These are phyloP conservation scores for Acanthosepion lycidas DNA, from an alignment of 2,888 invertebrate species.

Conservation along the genomic window DNA sequence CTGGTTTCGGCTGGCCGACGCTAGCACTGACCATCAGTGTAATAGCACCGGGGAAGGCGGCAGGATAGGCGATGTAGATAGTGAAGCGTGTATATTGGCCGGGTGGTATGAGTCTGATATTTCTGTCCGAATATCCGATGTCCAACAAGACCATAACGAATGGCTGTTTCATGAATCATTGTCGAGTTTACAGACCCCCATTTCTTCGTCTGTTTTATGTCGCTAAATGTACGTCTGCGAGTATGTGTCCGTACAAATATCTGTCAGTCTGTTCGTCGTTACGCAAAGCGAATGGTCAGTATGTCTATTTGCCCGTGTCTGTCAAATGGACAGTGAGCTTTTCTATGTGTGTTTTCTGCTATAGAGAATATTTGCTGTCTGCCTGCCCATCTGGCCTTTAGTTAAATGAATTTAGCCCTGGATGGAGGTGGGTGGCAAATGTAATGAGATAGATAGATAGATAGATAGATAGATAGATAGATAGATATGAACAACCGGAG, in stretches of 20 bases:
- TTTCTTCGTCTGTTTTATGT: not conserved
- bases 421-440: not conserved
- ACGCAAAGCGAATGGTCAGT: not conserved
- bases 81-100: not conserved
- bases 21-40: not conserved
- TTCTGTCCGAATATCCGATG: constrained; percentile 14
- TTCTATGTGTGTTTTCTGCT: not conserved
- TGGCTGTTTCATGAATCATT: not conserved
- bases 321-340: not conserved
- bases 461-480: too few species aligned
- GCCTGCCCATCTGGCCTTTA: not conserved
- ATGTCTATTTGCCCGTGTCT: not conserved
- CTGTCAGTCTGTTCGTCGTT: not conserved
- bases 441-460: not conserved
- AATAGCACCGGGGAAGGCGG: not conserved
- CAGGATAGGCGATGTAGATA: not conserved
- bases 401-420: not conserved
- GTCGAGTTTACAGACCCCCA: not conserved
- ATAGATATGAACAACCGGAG: too few species aligned
- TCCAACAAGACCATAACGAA: not conserved
- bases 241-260: not conserved
- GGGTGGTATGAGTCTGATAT: not conserved
- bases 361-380: not conserved
- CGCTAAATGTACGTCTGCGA: not conserved
- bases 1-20: not conserved